Evolutionary conservation across 2,113 vertebrate genomes (phyloP).

Genomic region (Nothocercus nigrocapillus): DNA sequence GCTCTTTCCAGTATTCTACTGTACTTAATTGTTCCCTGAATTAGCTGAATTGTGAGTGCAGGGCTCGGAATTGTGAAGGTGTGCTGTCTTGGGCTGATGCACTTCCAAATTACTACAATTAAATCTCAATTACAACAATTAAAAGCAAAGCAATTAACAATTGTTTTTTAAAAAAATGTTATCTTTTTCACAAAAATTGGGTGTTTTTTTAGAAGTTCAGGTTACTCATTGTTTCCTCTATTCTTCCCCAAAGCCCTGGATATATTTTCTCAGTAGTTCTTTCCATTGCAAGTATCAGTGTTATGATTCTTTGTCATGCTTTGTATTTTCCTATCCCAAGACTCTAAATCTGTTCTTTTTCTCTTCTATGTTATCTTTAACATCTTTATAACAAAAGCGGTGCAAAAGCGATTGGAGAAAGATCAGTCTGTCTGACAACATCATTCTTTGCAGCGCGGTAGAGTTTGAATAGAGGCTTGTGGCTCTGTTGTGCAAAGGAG

Average conservation of each 20-base stretch:
- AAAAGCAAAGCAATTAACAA: neutral
- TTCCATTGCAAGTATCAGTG: constrained; percentile 8
- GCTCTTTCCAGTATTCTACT: neutral
- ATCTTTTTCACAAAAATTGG: neutral
- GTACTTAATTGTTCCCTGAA: neutral
- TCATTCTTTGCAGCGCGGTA: constrained; percentile 28
- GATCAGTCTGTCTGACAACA: constrained; percentile 55
- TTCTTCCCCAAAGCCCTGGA: neutral
- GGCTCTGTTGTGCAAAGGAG: constrained; percentile 1
- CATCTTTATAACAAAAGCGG: constrained; percentile 57
- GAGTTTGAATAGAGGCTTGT: constrained; percentile 33
- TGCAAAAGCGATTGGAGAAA: constrained; percentile 49
- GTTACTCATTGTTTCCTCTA: neutral
- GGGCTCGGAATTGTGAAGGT: neutral
- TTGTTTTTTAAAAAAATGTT: neutral
- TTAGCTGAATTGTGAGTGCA: neutral
- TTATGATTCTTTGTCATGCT: constrained; percentile 16
- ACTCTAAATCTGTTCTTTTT: constrained; percentile 48
- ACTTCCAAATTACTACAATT: neutral
- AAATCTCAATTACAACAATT: neutral
- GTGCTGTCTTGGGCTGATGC: neutral
- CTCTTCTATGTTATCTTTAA: constrained; percentile 47
- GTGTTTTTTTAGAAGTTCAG: neutral
- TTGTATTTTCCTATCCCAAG: constrained; percentile 25
- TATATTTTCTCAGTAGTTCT: neutral